Evolutionary conservation across 2,797 vertebrate genomes (phyloP), one percentile per base, ranked within the genome.

Genomic region (Malacoctenus gilli): DNA sequence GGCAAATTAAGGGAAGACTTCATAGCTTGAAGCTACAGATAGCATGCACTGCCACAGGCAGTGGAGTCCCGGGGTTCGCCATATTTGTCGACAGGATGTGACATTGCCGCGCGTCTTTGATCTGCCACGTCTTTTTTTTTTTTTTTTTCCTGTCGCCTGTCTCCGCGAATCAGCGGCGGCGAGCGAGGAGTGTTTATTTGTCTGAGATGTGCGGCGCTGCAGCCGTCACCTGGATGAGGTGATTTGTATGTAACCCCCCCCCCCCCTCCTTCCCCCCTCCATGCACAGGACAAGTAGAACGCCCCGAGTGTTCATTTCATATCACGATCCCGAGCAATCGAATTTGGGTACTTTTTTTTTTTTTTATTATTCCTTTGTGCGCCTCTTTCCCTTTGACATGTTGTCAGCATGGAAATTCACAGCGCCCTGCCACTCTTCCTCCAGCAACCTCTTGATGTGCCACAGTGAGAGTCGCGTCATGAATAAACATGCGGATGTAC

Each of bases 401-500:
- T 77, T 81, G 81, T 80, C 87, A 77, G 77, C 42, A 30, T 71
- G 61, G 59, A 80, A 79, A 85, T 76, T 68, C 72, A 66, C 63
- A 59, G 62, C 62, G 36, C 63, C 60, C 79, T 80, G 81, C 55
- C 82, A 82, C 72, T 84, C 80, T 79, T 84, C 70, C 79, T 70
- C 67, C 63, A 41, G 75, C 75, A 72, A 55, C 44, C 75, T 84
- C 80, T 83, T 83, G 77, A 85, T 84, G 78, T 86, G 81, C 81
- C 79, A 86, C 78, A 79, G 64, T 50, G 44, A 54, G 61, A 72
- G 56, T 66, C 56, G 8, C 39, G 67, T 69, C 82, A 86, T 89
- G 82, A 89, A 87, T 87, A 87, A 85, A 87, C 80, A 87, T 86
- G 75, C 35, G 3, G 67, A 42, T 60, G 59, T 72, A 85, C 75